Percentiles rank a stretch among this genome's conserved stretches.
phyloP scores from a whole-genome alignment of 2,888 invertebrate species.

The Athalia circularis region DNA sequence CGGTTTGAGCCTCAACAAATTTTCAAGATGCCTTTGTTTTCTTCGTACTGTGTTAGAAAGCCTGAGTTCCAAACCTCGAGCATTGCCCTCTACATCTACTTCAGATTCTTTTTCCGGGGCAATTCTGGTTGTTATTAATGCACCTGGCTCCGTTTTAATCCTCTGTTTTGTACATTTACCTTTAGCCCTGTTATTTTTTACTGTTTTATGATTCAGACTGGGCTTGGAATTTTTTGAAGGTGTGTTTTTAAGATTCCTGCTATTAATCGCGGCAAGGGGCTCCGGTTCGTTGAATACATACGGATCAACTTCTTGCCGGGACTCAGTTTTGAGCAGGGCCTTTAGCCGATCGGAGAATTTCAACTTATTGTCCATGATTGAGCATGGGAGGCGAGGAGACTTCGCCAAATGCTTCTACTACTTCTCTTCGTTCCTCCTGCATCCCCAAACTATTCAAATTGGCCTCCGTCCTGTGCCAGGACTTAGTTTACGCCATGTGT shows the following conservation, averaged over 20 bases:
- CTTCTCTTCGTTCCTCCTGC: slow-evolving; percentile 63
- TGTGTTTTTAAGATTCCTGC: slow-evolving; percentile 63
- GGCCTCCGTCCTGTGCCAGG: slow-evolving; percentile 52
- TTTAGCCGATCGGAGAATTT: slow-evolving; percentile 74
- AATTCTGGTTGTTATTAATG: slow-evolving; percentile 53
- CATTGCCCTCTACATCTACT: slow-evolving; percentile 46
- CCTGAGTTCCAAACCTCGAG: slow-evolving; percentile 58
- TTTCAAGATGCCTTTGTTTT: slow-evolving; percentile 59
- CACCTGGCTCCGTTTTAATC: slow-evolving; percentile 57
- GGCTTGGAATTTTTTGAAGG: slow-evolving; percentile 63
- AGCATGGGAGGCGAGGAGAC: slow-evolving; percentile 61
- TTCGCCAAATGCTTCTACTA: slow-evolving; percentile 65
- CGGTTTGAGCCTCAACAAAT: slow-evolving; percentile 59
- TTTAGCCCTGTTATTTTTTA: slow-evolving; percentile 62
- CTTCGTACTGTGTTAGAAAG: slow-evolving; percentile 55
- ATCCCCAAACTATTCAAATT: slow-evolving; percentile 65
- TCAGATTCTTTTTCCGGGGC: slow-evolving; percentile 33
- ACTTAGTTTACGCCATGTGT: slow-evolving; percentile 61
- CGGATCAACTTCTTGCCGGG: slow-evolving; percentile 73
- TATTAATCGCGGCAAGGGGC: slow-evolving; percentile 62
- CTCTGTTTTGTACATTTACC: slow-evolving; percentile 68
- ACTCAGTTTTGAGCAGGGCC: slow-evolving; percentile 72
- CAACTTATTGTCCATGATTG: slow-evolving; percentile 73
- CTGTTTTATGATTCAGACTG: slow-evolving; percentile 57
- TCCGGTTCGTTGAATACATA: slow-evolving; percentile 75